Base-by-base conservation (phyloP, 2,113 vertebrate species). In the Pomatorhinus ruficollis region DNA sequence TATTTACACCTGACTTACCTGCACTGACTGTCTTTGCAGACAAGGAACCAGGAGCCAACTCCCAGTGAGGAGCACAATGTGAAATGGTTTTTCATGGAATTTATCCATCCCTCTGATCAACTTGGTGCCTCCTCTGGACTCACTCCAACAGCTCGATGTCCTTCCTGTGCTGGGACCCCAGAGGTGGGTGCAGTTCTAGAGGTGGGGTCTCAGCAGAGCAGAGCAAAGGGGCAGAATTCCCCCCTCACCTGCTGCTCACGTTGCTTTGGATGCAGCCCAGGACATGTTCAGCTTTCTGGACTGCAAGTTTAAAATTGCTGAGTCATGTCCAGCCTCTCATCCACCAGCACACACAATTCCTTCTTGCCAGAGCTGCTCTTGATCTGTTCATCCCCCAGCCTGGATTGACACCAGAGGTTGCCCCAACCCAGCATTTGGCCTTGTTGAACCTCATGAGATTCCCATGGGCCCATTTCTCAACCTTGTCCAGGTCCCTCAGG, bases 391-490 rank as follows among this genome's bases (percentile, higher is more conserved):
- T 47, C 59, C 50, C 14, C 50, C n/a, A 40, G 23, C 5, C 22
- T 74, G 70, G 60, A 56, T 1, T 40, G 42, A 75, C 35, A 40
- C 19, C 42, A 30, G 23, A 6, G 15, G 12, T 40, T 85, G 19
- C 35, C 42, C 50, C 30, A 33, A 3, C 10, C 19, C 42, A 64
- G 57, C 35, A n/a, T 6, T 30, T n/a, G 42, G 8, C 15, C 24
- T 10, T 40, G 19, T 75, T 35, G 28, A 49, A 65, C 30, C 20
- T 16, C 56, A 30, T 25, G n/a, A 30, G 39, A 35, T 25, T 14
- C 11, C 49, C 56, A 11, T 10, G 40, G 13, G 8, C 4, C n/a
- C 12, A 11, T 21, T 47, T 70, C 40, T 70, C 0, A 0, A 70
- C 24, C 40, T 70, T 24, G 15, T 39, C 47, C 47, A 54, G 56